These are phyloP conservation scores for Nomada lathburiana DNA, from an alignment of 2,888 invertebrate species.

Conservation along the genomic window DNA sequence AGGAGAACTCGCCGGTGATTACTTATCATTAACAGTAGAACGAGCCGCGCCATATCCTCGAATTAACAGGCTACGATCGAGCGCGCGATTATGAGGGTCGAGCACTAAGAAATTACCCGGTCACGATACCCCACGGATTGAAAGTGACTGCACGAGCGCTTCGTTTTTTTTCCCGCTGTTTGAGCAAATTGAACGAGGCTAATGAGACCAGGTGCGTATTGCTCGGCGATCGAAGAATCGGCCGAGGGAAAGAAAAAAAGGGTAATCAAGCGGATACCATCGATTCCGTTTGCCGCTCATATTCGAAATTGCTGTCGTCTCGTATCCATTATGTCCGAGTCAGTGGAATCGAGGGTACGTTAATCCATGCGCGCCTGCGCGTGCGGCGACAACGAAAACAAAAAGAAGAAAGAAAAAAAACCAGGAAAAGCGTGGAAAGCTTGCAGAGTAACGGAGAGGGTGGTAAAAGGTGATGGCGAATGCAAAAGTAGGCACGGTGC, in stretches of 20 bases:
- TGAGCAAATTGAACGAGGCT: conserved; percentile 58
- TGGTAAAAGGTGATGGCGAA: conserved; percentile 7
- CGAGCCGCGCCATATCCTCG: conserved; percentile 7
- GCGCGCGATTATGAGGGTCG: conserved; percentile 45
- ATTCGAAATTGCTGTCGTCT: conserved; percentile 67
- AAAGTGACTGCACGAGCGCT: conserved; percentile 54
- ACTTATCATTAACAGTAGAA: conserved; percentile 24
- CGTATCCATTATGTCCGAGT: conserved; percentile 50
- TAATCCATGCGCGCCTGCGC: conserved; percentile 57
- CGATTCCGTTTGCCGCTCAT: conserved; percentile 61
- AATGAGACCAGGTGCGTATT: conserved; percentile 59
- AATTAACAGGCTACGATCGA: conserved; percentile 40
- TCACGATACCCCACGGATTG: conserved; percentile 40
- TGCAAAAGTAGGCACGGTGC: conserved; percentile 9
- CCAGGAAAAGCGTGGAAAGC: neutral
- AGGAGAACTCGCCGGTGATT: conserved; percentile 15
- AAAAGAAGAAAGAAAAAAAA: no score
- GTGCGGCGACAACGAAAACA: neutral
- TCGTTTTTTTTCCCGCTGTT: conserved; percentile 49
- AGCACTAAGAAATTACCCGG: conserved; percentile 60
- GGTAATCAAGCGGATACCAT: conserved; percentile 61
- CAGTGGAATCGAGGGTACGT: conserved; percentile 49
- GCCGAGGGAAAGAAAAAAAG: conserved; percentile 30
- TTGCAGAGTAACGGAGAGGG: neutral
- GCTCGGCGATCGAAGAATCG: conserved; percentile 35